A percentile compares a stretch with the other conserved stretches of the same genome.
These are phyloP conservation scores for Limenitis camilla DNA, from an alignment of 2,888 invertebrate genomes.

Conservation along the genomic window DNA sequence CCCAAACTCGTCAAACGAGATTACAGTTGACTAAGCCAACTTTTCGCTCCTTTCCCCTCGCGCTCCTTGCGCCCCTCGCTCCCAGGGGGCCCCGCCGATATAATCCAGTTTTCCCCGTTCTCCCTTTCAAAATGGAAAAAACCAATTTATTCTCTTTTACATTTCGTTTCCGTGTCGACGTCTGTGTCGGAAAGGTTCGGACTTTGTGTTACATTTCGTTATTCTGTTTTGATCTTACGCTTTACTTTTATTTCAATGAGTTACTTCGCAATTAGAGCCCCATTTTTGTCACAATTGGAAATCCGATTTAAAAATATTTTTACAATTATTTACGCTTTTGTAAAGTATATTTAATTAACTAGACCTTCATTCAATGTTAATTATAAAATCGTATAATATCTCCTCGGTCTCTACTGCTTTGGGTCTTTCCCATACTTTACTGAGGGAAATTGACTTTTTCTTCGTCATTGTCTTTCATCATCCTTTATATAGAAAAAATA, in stretches of 20 bases:
- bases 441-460: too few relatives aligned
- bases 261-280: too few relatives aligned
- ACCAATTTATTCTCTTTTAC: constrained; percentile 32
- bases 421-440: too few relatives aligned
- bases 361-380: too few relatives aligned
- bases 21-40: constrained; percentile 53
- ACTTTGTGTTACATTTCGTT: neutral
- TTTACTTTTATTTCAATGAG: neutral
- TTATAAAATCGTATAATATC: too few relatives aligned
- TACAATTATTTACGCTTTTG: too few relatives aligned
- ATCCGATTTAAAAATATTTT: too few relatives aligned
- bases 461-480: too few relatives aligned
- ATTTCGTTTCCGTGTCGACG: constrained; percentile 15
- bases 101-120: constrained; percentile 62
- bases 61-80: constrained; percentile 27
- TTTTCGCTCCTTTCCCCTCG: constrained; percentile 31
- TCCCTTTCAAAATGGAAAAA: constrained; percentile 45
- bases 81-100: constrained; percentile 43
- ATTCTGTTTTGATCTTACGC: neutral
- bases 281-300: neutral
- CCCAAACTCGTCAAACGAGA: constrained; percentile 44
- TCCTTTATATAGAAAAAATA: too few relatives aligned
- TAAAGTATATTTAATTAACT: too few relatives aligned
- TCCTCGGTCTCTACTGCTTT: too few relatives aligned
- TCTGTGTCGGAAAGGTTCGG: constrained; percentile 8